Evolutionary conservation across 2,113 vertebrate genomes (phyloP), one percentile per base, ranked within the genome.

Genomic region (Regulus satrapa): DNA sequence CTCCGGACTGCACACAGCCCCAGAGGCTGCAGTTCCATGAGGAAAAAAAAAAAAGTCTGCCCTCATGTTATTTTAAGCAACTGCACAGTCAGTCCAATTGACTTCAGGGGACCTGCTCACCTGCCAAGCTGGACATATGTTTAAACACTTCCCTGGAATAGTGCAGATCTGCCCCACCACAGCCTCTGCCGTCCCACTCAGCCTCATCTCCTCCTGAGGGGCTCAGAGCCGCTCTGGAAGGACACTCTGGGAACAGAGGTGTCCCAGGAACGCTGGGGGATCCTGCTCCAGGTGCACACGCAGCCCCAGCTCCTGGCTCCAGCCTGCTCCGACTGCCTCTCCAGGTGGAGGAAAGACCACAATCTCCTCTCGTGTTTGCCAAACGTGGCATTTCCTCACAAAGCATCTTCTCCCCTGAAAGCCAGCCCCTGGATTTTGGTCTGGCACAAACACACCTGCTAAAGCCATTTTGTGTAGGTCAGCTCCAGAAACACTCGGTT

Each of bases 201-300:
- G 13, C 19, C 48, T 52, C 62, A 7, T 5, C 12, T 69, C 74
- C 52, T 56, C 68, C 59, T 4, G 18, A 49, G 19, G 25, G 6
- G 46, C 59, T 56, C 3, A 11, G 24, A 95, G 81, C 29, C 49
- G 38, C 34, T 40, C 77, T 34, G 40, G 24, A 4, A 10, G 56
- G 34, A 7, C 12, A 5, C 10, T 63, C 24, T 1, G 0, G 25
- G 24, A n/a, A 17, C 36, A 18, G 6, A 1, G 3, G 3, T 14
- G 32, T 6, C 36, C 54, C 48, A 49, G 61, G 31, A 73, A 12
- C 0, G 1, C 1, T n/a, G 3, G 8, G 18, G 32, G 18, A n/a
- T 31, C 25, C 46, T 15, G 34, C 4, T 32, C 31, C 28, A 28
- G 28, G 43, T 0, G 11, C 1, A 0, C 48, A 31, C 38, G 28